Percentiles rank a stretch among this genome's conserved stretches.
These are phyloP conservation scores for Tonatia bakeri DNA, from an alignment of 2,113 vertebrate species.

Conservation along the genomic window DNA sequence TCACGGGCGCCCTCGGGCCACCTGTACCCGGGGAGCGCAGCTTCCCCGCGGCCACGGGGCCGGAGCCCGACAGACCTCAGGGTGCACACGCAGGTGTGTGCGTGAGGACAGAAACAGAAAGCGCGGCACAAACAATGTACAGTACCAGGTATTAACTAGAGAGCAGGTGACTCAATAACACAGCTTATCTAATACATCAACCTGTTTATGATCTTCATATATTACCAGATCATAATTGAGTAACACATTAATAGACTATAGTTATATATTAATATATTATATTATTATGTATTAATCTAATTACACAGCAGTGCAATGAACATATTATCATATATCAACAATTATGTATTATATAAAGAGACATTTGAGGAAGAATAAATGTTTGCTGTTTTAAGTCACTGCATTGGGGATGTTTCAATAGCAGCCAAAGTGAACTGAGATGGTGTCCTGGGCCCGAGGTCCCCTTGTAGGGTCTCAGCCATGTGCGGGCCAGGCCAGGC, in stretches of 20 bases:
- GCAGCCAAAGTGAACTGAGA: not conserved
- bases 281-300: not conserved
- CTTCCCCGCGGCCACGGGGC: no score
- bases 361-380: not conserved
- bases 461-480: not conserved
- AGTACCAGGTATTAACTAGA: not conserved
- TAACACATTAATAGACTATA: no score
- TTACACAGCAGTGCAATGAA: not conserved
- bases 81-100: no score
- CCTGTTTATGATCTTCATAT: not conserved
- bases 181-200: not conserved
- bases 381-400: not conserved
- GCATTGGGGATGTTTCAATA: not conserved
- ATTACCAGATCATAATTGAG: no score
- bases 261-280: not conserved
- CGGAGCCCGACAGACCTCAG: no score
- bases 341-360: not conserved
- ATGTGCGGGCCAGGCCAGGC: rapidly evolving
- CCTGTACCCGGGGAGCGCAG: no score
- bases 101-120: no score
- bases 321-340: not conserved
- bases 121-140: no score
- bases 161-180: not conserved
- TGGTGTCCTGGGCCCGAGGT: rapidly evolving
- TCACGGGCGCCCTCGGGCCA: no score